Conservation (phyloP, 1,140 invertebrate genomes). For the Drosophila micromelanica region DNA sequence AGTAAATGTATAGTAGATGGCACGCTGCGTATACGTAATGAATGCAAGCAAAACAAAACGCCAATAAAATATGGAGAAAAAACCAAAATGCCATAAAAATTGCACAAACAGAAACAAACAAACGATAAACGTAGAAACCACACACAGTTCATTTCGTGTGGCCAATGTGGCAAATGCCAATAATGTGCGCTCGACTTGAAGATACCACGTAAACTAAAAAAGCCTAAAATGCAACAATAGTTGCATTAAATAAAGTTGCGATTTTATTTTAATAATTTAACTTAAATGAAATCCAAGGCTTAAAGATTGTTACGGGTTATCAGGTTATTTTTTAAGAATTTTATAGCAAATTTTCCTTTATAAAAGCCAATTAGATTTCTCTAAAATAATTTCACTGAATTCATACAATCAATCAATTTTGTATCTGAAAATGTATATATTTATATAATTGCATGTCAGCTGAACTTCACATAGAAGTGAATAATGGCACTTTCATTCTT, state of each 20-base stretch:
- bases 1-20: not conserved
- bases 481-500: too few species aligned
- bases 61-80: constrained; percentile 64
- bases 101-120: constrained; percentile 56
- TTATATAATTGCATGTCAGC: too few species aligned
- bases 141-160: constrained; percentile 14
- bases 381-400: too few species aligned
- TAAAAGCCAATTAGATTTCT: too few species aligned
- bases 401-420: too few species aligned
- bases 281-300: too few species aligned
- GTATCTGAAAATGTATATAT: too few species aligned
- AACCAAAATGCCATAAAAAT: constrained; percentile 42
- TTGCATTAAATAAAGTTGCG: not conserved
- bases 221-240: too few species aligned
- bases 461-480: too few species aligned
- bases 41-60: constrained; percentile 48
- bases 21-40: constrained; percentile 67
- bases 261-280: not conserved
- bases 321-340: too few species aligned
- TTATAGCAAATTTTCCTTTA: too few species aligned
- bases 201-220: not conserved
- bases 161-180: not conserved
- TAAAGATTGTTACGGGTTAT: too few species aligned
- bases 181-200: not conserved
- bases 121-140: constrained; percentile 12